phyloP scores from a whole-genome alignment of 2,888 invertebrate species.

The Zygothrica quintamaculata region DNA sequence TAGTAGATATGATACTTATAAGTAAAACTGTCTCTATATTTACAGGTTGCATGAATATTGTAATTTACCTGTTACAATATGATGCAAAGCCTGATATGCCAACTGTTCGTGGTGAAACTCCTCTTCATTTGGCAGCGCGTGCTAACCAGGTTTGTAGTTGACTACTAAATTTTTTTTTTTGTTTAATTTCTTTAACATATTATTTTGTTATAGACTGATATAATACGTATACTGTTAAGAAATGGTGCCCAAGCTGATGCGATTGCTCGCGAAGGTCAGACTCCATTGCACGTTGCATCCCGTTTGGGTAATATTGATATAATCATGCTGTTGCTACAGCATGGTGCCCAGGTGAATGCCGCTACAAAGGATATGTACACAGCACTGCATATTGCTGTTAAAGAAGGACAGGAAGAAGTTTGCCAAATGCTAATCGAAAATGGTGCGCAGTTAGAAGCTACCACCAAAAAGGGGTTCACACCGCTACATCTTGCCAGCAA shows the following conservation, averaged over 20 bases:
- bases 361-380: conserved; percentile 98
- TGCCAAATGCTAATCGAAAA: conserved; percentile 95
- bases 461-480: conserved; percentile 98
- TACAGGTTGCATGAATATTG: conserved; percentile 97
- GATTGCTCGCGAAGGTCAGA: conserved; percentile 94
- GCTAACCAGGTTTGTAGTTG: conserved; percentile 89
- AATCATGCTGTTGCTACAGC: conserved; percentile 95
- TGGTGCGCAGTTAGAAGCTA: conserved; percentile 93
- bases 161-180: not conserved
- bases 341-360: conserved; percentile 95
- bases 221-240: conserved; percentile 96
- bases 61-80: conserved; percentile 96
- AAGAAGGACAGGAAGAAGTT: conserved; percentile 97
- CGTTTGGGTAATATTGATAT: conserved; percentile 97
- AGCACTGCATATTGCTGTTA: conserved; percentile 98
- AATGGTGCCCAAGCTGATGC: conserved; percentile 94
- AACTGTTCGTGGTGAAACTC: conserved; percentile 98
- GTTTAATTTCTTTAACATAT: not conserved
- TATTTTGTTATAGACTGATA: conserved; percentile 89
- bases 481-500: conserved; percentile 98
- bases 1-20: too few relatives aligned
- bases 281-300: conserved; percentile 97
- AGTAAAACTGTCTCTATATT: too few relatives aligned
- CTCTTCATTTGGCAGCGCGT: conserved; percentile 97
- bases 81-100: conserved; percentile 97